Evolutionary conservation across 1,140 invertebrate genomes (phyloP).

Genomic region (Hydropsyche tenuis): DNA sequence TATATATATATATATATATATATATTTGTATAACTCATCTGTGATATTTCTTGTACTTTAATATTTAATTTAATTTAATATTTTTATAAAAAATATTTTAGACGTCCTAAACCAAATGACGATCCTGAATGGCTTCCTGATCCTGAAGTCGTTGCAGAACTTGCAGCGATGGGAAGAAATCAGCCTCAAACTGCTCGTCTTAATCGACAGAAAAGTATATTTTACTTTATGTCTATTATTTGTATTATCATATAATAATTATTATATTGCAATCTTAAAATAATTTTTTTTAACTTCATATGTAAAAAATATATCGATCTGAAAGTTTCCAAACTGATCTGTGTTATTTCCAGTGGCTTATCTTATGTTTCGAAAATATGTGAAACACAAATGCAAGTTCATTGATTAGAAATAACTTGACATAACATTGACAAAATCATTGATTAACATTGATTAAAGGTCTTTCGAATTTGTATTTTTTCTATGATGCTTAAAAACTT

Average conservation of each 20-base stretch:
- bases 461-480: no score
- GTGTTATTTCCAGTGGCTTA: no score
- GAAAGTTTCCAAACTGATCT: no score
- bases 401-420: no score
- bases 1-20: conserved; percentile 14
- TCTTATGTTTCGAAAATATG: no score
- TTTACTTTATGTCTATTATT: not conserved
- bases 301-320: no score
- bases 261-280: not conserved
- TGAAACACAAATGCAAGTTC: no score
- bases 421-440: no score
- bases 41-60: not conserved
- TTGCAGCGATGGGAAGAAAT: conserved; percentile 62
- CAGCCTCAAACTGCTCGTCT: conserved; percentile 29
- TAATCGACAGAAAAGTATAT: conserved; percentile 44
- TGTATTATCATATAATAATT: not conserved
- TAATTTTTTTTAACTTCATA: no score
- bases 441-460: no score
- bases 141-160: conserved; percentile 62
- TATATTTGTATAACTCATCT: not conserved
- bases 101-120: conserved; percentile 56
- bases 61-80: not conserved
- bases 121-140: conserved; percentile 64
- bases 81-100: conserved; percentile 6
- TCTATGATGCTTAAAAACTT: no score